These are phyloP conservation scores for Neocloeon triangulifer DNA, from an alignment of 1,140 invertebrate genomes.

Conservation along the genomic window DNA sequence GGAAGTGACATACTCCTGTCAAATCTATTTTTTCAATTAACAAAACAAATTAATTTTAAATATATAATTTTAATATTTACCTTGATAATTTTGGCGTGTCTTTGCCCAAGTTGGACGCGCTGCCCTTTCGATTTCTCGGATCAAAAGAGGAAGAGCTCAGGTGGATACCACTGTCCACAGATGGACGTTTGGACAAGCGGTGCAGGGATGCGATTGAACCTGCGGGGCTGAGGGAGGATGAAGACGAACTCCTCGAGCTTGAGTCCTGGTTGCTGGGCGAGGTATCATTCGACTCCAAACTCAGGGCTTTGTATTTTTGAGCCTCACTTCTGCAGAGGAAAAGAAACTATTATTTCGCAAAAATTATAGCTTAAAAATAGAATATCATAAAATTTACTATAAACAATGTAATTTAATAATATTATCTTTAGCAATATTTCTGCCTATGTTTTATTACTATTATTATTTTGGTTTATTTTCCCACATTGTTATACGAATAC, in stretches of 20 bases:
- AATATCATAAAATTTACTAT: too few relatives aligned
- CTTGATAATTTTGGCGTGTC: conserved; percentile 24
- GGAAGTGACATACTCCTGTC: conserved; percentile 43
- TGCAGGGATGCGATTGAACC: conserved; percentile 10
- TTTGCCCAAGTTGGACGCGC: conserved; percentile 10
- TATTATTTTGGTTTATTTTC: too few relatives aligned
- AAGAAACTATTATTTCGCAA: too few relatives aligned
- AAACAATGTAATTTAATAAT: too few relatives aligned
- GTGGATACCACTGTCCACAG: conserved; percentile 66
- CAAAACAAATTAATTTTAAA: conserved; percentile 6
- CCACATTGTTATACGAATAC: too few relatives aligned
- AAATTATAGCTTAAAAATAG: too few relatives aligned
- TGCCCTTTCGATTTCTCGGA: too few relatives aligned
- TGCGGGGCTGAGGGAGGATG: conserved; percentile 6
- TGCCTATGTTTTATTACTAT: too few relatives aligned
- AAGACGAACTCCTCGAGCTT: conserved; percentile 12
- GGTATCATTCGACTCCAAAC: conserved; percentile 11
- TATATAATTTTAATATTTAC: conserved; percentile 12
- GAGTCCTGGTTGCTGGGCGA: conserved; percentile 18
- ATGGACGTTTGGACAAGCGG: conserved; percentile 48
- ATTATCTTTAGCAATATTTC: too few relatives aligned
- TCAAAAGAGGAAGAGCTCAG: conserved; percentile 26
- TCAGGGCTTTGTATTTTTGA: conserved; percentile 20
- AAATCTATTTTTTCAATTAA: conserved; percentile 19
- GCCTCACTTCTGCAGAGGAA: conserved; percentile 21